These are phyloP conservation scores for Psylliodes chrysocephalus DNA, from an alignment of 2,888 invertebrate genomes.

Conservation along the genomic window DNA sequence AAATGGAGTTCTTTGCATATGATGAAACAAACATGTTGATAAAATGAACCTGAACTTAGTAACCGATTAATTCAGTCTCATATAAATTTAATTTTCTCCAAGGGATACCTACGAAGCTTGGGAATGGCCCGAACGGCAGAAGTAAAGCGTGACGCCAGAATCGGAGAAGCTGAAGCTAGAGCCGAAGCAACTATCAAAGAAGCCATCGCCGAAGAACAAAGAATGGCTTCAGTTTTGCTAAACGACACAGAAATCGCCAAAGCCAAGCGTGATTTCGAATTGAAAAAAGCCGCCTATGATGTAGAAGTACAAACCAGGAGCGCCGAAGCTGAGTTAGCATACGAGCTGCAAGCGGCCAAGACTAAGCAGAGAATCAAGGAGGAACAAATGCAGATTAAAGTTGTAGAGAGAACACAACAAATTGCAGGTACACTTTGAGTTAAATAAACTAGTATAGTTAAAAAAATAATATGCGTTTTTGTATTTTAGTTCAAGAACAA, in stretches of 20 bases:
- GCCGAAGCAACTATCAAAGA: constrained; percentile 93
- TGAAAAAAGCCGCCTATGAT: constrained; percentile 97
- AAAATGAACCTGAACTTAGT: no score
- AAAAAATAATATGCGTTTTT: no score
- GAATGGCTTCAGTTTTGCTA: constrained; percentile 92
- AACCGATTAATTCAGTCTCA: no score
- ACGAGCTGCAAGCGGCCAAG: constrained; percentile 93
- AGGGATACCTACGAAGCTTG: constrained; percentile 93
- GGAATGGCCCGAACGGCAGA: constrained; percentile 96
- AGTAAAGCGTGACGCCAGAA: constrained; percentile 94
- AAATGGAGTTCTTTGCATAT: constrained; percentile 5
- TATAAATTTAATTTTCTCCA: constrained; percentile 29
- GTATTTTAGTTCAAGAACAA: constrained; percentile 86
- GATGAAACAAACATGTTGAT: no score
- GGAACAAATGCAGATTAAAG: constrained; percentile 95
- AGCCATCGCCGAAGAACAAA: constrained; percentile 95
- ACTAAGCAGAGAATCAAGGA: constrained; percentile 92
- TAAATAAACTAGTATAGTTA: no score
- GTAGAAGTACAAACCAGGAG: constrained; percentile 94
- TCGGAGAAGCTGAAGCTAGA: constrained; percentile 96
- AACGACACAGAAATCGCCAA: constrained; percentile 98
- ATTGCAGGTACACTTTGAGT: constrained; percentile 78
- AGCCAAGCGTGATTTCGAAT: constrained; percentile 94
- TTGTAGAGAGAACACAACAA: constrained; percentile 73
- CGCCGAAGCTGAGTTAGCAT: constrained; percentile 95